Evolutionary conservation across 2,888 invertebrate species (phyloP).

Genomic region (Melikaiella ostensackeni): DNA sequence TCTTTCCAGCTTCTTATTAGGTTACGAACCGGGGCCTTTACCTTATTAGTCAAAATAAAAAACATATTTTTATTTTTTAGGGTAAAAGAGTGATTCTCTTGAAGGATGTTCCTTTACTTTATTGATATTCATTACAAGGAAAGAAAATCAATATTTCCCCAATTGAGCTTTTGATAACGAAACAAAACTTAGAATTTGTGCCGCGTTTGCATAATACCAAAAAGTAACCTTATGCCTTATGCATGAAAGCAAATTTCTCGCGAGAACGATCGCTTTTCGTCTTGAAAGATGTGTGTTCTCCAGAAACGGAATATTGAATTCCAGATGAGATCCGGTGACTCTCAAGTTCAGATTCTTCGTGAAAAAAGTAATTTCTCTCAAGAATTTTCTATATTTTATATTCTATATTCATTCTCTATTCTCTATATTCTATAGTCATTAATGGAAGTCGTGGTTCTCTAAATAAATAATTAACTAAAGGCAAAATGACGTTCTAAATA

Average conservation of each 20-base stretch:
- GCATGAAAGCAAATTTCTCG: slow-evolving; percentile 24
- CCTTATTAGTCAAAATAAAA: too few relatives aligned
- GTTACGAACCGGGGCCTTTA: too few relatives aligned
- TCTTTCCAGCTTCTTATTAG: too few relatives aligned
- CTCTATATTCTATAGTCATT: background rate
- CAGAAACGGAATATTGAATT: slow-evolving; percentile 21
- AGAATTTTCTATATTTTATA: too few relatives aligned
- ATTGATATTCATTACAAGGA: background rate
- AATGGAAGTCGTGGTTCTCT: background rate
- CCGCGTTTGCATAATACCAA: slow-evolving; percentile 18
- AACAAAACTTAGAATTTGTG: slow-evolving; percentile 18
- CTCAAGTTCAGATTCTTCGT: background rate
- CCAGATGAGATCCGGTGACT: background rate
- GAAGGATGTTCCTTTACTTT: background rate
- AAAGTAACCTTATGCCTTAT: slow-evolving; percentile 30
- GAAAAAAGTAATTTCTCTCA: background rate
- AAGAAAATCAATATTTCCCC: slow-evolving; percentile 2
- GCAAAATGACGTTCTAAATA: background rate
- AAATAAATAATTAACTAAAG: slow-evolving; percentile 18
- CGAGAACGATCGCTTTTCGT: slow-evolving; percentile 33
- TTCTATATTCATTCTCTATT: too few relatives aligned
- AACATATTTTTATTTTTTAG: too few relatives aligned
- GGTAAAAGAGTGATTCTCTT: background rate
- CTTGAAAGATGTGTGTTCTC: slow-evolving; percentile 18
- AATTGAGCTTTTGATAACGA: slow-evolving; percentile 6